These are phyloP conservation scores for Corythucha ciliata DNA, from an alignment of 2,888 invertebrate species.

Conservation along the genomic window DNA sequence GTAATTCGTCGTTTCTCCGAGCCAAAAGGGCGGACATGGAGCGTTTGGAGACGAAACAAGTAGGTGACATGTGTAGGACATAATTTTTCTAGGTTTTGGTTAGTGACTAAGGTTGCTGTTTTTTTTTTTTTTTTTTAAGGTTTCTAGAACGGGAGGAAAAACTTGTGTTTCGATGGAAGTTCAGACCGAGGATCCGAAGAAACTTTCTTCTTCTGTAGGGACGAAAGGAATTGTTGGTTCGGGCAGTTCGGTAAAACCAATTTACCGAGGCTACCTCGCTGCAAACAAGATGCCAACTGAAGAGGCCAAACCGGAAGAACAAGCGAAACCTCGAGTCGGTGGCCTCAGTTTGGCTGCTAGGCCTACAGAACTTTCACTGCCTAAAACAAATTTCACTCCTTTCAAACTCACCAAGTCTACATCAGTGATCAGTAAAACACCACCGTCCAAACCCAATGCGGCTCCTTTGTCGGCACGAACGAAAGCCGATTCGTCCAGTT, in stretches of 20 bases:
- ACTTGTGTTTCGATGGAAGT: slow-evolving; percentile 44
- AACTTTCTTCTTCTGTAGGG: slow-evolving; percentile 11
- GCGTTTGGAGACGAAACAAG: slow-evolving; percentile 55
- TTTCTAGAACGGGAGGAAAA: slow-evolving; percentile 32
- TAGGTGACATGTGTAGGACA: slow-evolving; percentile 39
- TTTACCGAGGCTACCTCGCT: slow-evolving; percentile 17
- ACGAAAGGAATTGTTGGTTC: not conserved
- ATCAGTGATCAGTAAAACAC: not conserved
- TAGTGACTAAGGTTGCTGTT: not conserved
- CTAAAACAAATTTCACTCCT: slow-evolving; percentile 24
- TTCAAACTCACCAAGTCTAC: slow-evolving; percentile 16
- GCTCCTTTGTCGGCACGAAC: not conserved
- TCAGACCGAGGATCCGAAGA: slow-evolving; percentile 40
- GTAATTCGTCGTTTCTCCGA: slow-evolving; percentile 51
- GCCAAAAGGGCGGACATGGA: slow-evolving; percentile 62
- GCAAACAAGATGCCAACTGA: slow-evolving; percentile 13
- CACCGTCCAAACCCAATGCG: slow-evolving; percentile 5
- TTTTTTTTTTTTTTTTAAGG: slow-evolving; percentile 15
- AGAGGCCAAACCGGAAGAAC: slow-evolving; percentile 19
- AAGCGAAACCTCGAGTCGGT: slow-evolving; percentile 24
- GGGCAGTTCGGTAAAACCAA: not conserved
- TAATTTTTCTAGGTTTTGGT: not conserved
- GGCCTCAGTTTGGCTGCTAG: slow-evolving; percentile 27
- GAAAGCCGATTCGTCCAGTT: slow-evolving; percentile 12
- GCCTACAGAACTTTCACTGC: slow-evolving; percentile 35